Percentiles rank a stretch among this genome's conserved stretches.
phyloP scores from a whole-genome alignment of 1,140 invertebrate genomes.

The Drosophila leontia region DNA sequence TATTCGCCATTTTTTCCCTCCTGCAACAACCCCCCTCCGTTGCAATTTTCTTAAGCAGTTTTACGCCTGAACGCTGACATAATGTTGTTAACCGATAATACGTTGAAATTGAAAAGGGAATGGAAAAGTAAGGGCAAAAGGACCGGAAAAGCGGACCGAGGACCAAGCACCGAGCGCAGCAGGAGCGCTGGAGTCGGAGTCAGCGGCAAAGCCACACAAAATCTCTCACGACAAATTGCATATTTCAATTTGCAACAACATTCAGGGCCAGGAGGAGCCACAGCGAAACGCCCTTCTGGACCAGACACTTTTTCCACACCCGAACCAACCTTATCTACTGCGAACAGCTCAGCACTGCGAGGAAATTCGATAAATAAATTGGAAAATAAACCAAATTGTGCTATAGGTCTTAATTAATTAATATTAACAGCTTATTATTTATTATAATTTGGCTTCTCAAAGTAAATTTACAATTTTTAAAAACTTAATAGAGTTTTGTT shows the following conservation, averaged over 20 bases:
- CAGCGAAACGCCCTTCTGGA: constrained; percentile 49
- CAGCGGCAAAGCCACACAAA: constrained; percentile 67
- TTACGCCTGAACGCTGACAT: constrained; percentile 83
- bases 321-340: constrained; percentile 26
- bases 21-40: not conserved
- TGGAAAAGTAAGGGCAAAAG: constrained; percentile 22
- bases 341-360: constrained; percentile 11
- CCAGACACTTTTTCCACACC: constrained; percentile 41
- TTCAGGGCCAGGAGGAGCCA: constrained; percentile 44
- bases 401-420: not conserved
- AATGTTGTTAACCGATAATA: constrained; percentile 84
- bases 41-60: constrained; percentile 84
- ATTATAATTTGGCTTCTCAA: not conserved
- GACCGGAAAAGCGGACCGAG: not conserved
- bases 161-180: constrained; percentile 15
- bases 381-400: not conserved
- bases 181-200: constrained; percentile 25
- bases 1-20: constrained; percentile 42
- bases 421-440: not conserved
- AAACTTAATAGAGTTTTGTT: not conserved
- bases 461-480: not conserved
- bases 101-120: constrained; percentile 78
- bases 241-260: constrained; percentile 83
- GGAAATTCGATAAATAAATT: not conserved
- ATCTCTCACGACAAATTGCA: constrained; percentile 82